Evolutionary conservation across 2,113 vertebrate species (phyloP).

Genomic region (Halichoeres trimaculatus): DNA sequence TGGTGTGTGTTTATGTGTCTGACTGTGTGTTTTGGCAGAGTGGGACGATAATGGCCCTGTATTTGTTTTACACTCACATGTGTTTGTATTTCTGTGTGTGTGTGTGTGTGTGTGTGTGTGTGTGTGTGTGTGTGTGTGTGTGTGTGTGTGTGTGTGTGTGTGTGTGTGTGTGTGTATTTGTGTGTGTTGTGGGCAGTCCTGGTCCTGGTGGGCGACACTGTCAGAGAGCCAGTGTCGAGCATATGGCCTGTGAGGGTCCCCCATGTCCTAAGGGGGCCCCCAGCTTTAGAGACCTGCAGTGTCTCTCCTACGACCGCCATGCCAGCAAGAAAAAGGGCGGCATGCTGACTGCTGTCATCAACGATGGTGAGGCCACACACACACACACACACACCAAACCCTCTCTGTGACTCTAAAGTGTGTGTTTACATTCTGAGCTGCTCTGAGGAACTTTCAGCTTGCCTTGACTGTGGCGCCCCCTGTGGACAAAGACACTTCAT

Average conservation of each 20-base stretch:
- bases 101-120: too few species aligned
- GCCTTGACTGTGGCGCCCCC: too few species aligned
- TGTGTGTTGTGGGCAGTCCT: conserved; percentile 78
- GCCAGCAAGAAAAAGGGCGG: conserved; percentile 86
- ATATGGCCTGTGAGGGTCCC: conserved; percentile 90
- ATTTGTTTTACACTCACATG: too few species aligned
- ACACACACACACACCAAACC: conserved; percentile 16
- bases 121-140: background rate
- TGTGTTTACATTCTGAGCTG: too few species aligned
- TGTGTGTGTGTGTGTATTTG: background rate
- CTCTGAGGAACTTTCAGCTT: too few species aligned
- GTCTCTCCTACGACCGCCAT: conserved; percentile 90
- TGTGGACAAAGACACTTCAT: too few species aligned
- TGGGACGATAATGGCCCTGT: too few species aligned
- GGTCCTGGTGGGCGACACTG: conserved; percentile 92
- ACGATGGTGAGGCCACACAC: conserved; percentile 83
- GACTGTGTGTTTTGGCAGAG: too few species aligned
- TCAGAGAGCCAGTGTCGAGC: conserved; percentile 90
- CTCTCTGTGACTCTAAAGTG: too few species aligned
- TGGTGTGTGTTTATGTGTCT: too few species aligned
- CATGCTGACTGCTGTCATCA: conserved; percentile 87
- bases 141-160: conserved; percentile 5
- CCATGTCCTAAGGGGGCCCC: conserved; percentile 92
- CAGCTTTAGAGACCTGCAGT: conserved; percentile 96
- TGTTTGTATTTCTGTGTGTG: too few species aligned